Conservation (phyloP, 2,113 vertebrate species). For the Emydocephalus ijimae region DNA sequence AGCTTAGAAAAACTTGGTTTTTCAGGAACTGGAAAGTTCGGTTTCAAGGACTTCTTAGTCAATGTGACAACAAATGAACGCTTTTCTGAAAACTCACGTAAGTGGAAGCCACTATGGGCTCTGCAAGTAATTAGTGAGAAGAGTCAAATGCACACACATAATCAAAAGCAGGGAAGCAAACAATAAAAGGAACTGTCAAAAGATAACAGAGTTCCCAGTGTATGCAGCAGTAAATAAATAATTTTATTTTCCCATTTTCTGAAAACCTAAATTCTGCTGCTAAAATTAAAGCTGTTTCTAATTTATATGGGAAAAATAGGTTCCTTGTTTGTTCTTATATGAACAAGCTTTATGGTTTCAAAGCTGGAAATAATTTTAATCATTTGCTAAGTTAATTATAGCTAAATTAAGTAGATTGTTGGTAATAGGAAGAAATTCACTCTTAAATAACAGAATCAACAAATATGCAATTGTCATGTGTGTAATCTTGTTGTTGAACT, state of each 20-base stretch:
- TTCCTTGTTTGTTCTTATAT: not conserved
- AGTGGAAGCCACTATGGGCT: not conserved
- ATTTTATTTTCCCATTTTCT: not conserved
- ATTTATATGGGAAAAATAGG: not conserved
- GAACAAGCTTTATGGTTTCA: not conserved
- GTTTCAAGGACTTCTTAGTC: slow-evolving; percentile 37
- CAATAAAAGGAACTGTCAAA: not conserved
- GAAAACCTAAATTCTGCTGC: not conserved
- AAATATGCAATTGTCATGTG: not conserved
- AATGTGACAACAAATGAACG: not conserved
- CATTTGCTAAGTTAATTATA: not conserved
- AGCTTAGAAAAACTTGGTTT: not conserved
- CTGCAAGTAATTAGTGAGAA: not conserved
- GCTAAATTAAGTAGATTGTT: not conserved
- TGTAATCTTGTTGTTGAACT: not conserved
- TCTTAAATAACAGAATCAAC: not conserved
- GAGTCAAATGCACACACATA: not conserved
- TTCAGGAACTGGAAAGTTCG: slow-evolving; percentile 31
- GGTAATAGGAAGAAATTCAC: not conserved
- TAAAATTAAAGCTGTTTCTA: not conserved
- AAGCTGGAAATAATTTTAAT: not conserved
- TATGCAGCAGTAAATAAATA: not conserved
- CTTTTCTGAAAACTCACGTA: slow-evolving; percentile 34
- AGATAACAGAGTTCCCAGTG: not conserved
- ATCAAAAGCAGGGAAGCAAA: not conserved